Percentiles rank a stretch among this genome's conserved stretches.
These are phyloP conservation scores for Venturia canescens DNA, from an alignment of 1,140 invertebrate genomes.

Conservation along the genomic window DNA sequence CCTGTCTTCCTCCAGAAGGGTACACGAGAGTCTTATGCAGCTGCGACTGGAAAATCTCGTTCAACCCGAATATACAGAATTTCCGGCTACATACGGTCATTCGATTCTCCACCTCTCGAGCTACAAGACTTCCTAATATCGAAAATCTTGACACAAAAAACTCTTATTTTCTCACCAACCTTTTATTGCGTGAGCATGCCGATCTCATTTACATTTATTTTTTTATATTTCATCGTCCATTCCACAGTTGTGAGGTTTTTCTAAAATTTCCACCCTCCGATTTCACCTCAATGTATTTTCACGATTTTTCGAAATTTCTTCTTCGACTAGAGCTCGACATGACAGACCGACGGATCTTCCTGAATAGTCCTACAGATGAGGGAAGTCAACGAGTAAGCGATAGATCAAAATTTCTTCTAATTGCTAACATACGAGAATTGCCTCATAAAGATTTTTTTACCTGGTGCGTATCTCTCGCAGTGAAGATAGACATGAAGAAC, in stretches of 20 bases:
- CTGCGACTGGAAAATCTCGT: not conserved
- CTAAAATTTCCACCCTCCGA: too few relatives aligned
- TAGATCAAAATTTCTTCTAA: too few relatives aligned
- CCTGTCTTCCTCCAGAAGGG: not conserved
- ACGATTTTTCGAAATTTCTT: too few relatives aligned
- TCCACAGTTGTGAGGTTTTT: too few relatives aligned
- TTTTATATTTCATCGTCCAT: too few relatives aligned
- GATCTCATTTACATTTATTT: not conserved
- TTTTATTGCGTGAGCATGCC: not conserved
- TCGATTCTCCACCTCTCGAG: conserved; percentile 49
- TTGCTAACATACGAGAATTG: too few relatives aligned
- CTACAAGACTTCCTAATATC: not conserved
- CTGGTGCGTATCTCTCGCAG: not conserved
- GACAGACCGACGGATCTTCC: too few relatives aligned
- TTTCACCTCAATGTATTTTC: too few relatives aligned
- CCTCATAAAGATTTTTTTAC: not conserved
- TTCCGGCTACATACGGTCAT: conserved; percentile 62
- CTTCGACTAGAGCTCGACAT: too few relatives aligned
- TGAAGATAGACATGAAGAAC: conserved; percentile 23
- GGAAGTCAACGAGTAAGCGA: too few relatives aligned
- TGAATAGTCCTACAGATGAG: too few relatives aligned
- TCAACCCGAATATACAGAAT: conserved; percentile 63
- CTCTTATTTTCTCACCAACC: not conserved
- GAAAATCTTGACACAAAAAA: not conserved
- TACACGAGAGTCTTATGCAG: not conserved